phyloP scores from a whole-genome alignment of 2,113 vertebrate species.

The Rhabdomys dilectus region DNA sequence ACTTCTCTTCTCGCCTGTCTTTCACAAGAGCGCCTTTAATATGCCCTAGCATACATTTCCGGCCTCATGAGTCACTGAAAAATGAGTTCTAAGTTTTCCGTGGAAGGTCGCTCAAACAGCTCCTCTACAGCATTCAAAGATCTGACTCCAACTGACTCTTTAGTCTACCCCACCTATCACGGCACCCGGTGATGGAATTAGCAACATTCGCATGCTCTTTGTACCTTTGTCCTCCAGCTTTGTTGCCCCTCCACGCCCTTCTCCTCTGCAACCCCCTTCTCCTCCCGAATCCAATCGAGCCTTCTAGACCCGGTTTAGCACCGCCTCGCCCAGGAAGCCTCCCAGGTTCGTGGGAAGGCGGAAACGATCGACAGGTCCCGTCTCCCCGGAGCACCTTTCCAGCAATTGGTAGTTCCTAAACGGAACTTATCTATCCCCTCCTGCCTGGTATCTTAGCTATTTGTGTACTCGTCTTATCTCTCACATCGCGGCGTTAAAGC shows the following conservation, averaged over 20 bases:
- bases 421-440: slow-evolving; percentile 10
- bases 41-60: slow-evolving; percentile 65
- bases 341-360: slow-evolving; percentile 29
- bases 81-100: slow-evolving; percentile 51
- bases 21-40: slow-evolving; percentile 40
- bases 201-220: neutral
- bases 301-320: neutral
- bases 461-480: slow-evolving; percentile 59
- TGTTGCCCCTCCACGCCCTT: neutral
- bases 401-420: neutral
- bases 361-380: slow-evolving; percentile 2
- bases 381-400: neutral
- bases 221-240: slow-evolving; percentile 50
- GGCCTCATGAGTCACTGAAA: slow-evolving; percentile 72
- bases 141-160: neutral
- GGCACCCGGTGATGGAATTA: neutral
- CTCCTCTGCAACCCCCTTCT: neutral
- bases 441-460: slow-evolving; percentile 21
- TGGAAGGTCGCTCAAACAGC: slow-evolving; percentile 34
- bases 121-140: neutral
- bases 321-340: slow-evolving; percentile 61
- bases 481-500: neutral
- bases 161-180: neutral
- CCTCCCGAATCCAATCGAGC: neutral
- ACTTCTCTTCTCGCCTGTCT: slow-evolving; percentile 16